These are phyloP conservation scores for Petrocephalus zakoni DNA, from an alignment of 2,113 vertebrate genomes.

Conservation along the genomic window DNA sequence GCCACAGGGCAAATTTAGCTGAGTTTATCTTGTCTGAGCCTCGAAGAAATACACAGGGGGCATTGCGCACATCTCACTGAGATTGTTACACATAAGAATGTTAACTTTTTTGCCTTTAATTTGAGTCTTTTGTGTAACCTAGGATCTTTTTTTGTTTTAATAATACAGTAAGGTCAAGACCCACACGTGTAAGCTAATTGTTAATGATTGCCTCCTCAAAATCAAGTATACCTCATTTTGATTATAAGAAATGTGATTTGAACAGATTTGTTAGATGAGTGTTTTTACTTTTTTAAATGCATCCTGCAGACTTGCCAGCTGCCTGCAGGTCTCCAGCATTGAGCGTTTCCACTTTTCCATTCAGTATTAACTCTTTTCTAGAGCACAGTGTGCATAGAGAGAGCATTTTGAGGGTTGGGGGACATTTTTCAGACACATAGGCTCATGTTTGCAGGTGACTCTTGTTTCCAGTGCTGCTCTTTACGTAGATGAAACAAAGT, in stretches of 20 bases:
- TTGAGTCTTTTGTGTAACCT: background rate
- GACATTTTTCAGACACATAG: background rate
- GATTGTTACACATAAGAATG: too few species aligned
- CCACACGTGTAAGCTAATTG: background rate
- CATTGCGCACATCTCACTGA: background rate
- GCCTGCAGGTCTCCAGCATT: constrained; percentile 16
- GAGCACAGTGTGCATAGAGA: background rate
- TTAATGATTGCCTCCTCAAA: background rate
- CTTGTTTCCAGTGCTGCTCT: background rate
- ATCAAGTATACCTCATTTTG: background rate
- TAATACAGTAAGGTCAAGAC: background rate
- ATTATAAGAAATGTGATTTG: background rate
- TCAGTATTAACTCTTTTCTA: background rate
- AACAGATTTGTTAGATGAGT: background rate
- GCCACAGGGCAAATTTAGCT: background rate
- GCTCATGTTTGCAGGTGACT: background rate
- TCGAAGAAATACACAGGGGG: background rate
- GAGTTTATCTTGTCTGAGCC: background rate
- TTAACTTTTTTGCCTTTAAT: background rate
- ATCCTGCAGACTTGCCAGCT: background rate
- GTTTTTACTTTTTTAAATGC: background rate
- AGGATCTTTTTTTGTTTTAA: background rate
- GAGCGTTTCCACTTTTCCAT: background rate
- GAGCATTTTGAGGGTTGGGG: background rate
- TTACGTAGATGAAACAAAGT: background rate